Base-by-base conservation (phyloP, 2,797 vertebrate genomes). In the Pteropus rufus region DNA sequence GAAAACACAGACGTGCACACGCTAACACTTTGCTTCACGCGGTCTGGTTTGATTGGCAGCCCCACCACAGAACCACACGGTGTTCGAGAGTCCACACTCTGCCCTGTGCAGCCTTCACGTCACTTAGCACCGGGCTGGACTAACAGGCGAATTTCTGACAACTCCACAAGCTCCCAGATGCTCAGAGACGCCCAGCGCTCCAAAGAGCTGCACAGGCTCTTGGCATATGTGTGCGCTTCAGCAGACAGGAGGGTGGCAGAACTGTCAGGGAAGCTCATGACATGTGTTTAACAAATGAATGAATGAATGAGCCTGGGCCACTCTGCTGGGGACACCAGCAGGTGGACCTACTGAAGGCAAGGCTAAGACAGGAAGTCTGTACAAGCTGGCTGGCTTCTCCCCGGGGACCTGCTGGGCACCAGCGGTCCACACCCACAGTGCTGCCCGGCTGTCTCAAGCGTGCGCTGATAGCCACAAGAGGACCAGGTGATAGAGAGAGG, bases 11-110 rank as follows among this genome's bases (percentile, higher is more conserved):
- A 29, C 29, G 18, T 21, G 18, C 1, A 10, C 2, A 0, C 0
- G 0, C 12, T 2, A 7, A 2, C 36, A 2, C 14, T 1, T 3
- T 6, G 58, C 14, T 36, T 19, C 46, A 0, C 2, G 31, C 7
- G 18, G 87, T 23, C 39, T 19, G 77, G 39, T 46, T 36, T 4
- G 54, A 23, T n/a, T 8, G 39, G 56, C 10, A 4, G 49, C 41
- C 23, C 12, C 75, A 1, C 11, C 44, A 18, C 9, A 41, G 76
- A 85, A 70, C 49, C 56, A 8, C 2, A 0, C 1, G 11, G 49
- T 29, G 72, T 82, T 26, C 21, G 21, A 29, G 69, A 60, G 64
- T 11, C 36, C 23, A 41, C 76, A 18, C 36, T 39, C 15, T 24
- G 26, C 41, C 58, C 77, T 29, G 0, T 0, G 39, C 12, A 41